Evolutionary conservation across 2,113 vertebrate genomes (phyloP), one percentile per base, ranked within the genome.

Genomic region (Chaetodon auriga): DNA sequence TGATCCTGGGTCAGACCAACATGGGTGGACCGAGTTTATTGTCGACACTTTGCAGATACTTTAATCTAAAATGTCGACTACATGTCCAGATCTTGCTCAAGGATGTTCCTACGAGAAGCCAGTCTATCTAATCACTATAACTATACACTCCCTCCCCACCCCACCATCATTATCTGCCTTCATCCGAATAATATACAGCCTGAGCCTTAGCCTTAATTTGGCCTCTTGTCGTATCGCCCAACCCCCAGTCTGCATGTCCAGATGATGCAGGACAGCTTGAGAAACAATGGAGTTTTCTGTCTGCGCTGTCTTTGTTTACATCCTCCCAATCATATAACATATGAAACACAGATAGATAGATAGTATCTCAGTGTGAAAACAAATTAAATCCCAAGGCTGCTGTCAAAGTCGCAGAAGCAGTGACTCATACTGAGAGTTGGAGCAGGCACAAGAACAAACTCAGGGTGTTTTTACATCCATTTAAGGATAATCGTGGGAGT

Each of bases 191-290:
- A 88, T 87, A 75, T 82, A 86, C 79, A 90, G 85, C 68, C 62
- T 54, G 54, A 57, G 83, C 48, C 57, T 66, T 80, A 55, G 70
- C 90, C 90, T 83, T 64, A 53, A 83, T 90, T 75, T 92, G 87
- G 90, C 87, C 90, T 8, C 61, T 78, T 58, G 8, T 36, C 7
- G 4, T 49, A 16, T 43, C 77, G 5, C 80, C 69, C 49, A 51
- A 36, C 82, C 89, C 88, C 79, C 58, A 61, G 46, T 70, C 77
- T 82, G 57, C 49, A 78, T 30, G 45, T 68, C 78, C 58, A 79
- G 38, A 87, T 83, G 82, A 92, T 80, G 81, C 4, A 19, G 83
- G 87, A 45, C 78, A 66, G 82, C 62, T 77, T 84, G 54, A 65
- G 75, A 87, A 76, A 92, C 89, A 91, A 90, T 82, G 43, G 91